Evolutionary conservation across 2,113 vertebrate species (phyloP).

Genomic region (Sorex fumeus): DNA sequence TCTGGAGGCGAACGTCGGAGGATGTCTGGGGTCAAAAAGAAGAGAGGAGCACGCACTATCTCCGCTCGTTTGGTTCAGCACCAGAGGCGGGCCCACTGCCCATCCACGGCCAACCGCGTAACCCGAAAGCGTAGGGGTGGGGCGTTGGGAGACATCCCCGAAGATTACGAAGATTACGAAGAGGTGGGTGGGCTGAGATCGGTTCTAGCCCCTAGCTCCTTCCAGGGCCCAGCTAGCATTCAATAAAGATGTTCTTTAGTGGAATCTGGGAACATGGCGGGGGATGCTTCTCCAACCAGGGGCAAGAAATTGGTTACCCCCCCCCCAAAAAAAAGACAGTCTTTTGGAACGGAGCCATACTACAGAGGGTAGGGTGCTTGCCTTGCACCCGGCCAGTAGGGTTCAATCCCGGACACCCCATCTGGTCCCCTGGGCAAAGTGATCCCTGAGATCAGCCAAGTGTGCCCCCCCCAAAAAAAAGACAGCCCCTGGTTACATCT

Average conservation of each 20-base stretch:
- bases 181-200: not conserved
- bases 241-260: not conserved
- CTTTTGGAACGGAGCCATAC: too few species aligned
- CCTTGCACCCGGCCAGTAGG: too few species aligned
- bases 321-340: too few species aligned
- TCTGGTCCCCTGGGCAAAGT: too few species aligned
- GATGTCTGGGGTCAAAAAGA: not conserved
- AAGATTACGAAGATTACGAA: not conserved
- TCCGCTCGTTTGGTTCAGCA: not conserved
- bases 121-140: not conserved
- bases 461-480: not conserved
- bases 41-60: not conserved
- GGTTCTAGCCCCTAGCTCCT: not conserved
- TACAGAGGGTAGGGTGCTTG: too few species aligned
- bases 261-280: not conserved
- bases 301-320: too few species aligned
- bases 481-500: not conserved
- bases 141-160: not conserved
- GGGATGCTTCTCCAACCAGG: too few species aligned
- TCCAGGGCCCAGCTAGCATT: not conserved
- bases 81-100: not conserved
- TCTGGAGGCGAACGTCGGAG: not conserved
- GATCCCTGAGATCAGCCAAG: too few species aligned
- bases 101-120: not conserved
- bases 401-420: too few species aligned